These are phyloP conservation scores for Manis javanica DNA, from an alignment of 2,797 vertebrate genomes.

Conservation along the genomic window DNA sequence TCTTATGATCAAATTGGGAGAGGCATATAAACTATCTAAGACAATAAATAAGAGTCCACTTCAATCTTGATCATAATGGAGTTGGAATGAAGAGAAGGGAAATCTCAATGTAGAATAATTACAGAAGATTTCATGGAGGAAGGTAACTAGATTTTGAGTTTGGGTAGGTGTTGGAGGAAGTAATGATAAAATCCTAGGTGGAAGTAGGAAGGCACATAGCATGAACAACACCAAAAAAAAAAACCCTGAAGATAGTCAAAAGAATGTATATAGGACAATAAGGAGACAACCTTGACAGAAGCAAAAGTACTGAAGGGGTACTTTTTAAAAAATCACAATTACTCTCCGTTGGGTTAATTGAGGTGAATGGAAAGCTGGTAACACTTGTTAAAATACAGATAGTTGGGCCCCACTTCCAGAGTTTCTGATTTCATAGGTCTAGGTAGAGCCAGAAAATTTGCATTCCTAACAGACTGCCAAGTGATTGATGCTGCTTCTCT, in stretches of 20 bases:
- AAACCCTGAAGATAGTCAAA: background rate
- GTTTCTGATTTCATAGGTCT: background rate
- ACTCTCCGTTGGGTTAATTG: background rate
- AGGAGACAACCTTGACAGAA: background rate
- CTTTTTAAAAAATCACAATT: background rate
- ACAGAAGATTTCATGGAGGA: background rate
- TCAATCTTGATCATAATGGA: background rate
- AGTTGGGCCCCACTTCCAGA: background rate
- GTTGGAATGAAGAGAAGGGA: background rate
- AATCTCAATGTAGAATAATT: background rate
- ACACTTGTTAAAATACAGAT: background rate
- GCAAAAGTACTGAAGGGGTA: background rate
- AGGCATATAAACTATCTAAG: background rate
- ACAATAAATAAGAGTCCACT: background rate
- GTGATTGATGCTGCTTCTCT: background rate
- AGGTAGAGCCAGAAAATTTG: background rate
- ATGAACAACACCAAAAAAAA: background rate
- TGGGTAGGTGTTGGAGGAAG: background rate
- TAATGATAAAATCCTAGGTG: background rate
- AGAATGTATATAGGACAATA: background rate
- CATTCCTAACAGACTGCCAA: background rate
- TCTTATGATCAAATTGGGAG: background rate
- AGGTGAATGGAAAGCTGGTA: background rate
- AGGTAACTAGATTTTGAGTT: background rate
- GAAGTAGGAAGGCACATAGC: background rate